Conservation (phyloP, 2,113 vertebrate species). For the Centropus bengalensis region DNA sequence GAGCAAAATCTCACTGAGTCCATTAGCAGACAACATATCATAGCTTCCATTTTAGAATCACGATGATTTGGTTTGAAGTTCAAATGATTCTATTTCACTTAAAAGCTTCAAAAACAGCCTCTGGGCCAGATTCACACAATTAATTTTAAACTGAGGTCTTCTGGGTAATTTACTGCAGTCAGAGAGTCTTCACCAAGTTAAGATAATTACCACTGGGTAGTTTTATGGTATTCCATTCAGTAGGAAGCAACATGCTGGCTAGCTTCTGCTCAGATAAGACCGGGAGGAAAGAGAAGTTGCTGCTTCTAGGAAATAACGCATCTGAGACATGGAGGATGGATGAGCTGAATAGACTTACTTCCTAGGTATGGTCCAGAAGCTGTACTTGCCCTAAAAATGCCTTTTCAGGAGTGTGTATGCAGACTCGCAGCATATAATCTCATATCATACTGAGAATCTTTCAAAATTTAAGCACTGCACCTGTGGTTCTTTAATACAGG, state of each 20-base stretch:
- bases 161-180: slow-evolving; percentile 50
- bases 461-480: background rate
- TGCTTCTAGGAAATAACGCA: background rate
- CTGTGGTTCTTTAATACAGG: background rate
- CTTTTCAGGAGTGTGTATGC: background rate
- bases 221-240: background rate
- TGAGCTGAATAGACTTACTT: background rate
- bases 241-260: background rate
- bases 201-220: slow-evolving; percentile 22
- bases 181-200: slow-evolving; percentile 24
- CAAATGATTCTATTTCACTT: slow-evolving; percentile 56
- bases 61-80: slow-evolving; percentile 46
- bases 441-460: background rate
- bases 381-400: background rate
- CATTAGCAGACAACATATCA: background rate
- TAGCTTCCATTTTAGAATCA: slow-evolving; percentile 58
- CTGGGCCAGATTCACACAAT: slow-evolving; percentile 44
- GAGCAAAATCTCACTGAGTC: slow-evolving; percentile 20
- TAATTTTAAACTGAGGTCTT: slow-evolving; percentile 58
- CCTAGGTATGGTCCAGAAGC: background rate
- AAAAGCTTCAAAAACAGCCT: slow-evolving; percentile 48
- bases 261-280: background rate
- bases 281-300: background rate
- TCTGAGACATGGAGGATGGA: background rate
- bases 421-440: background rate